Base-by-base conservation (phyloP, 2,888 invertebrate species). In the Phasia obesa region DNA sequence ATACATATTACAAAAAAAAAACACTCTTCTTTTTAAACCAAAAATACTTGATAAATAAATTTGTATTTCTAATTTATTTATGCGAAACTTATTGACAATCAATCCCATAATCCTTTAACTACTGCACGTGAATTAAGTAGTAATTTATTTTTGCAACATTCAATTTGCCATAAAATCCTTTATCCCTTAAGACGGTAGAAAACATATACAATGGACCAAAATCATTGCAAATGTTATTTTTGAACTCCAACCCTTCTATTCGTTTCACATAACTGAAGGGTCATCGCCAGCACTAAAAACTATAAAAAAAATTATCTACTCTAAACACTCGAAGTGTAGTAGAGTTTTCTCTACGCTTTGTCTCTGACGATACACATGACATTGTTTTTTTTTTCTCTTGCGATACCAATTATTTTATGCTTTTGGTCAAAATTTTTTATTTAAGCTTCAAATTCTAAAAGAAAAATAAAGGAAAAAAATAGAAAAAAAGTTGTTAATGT, bases 301-400 rank as follows among this genome's bases (percentile, higher is more conserved):
- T 71, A 83, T 71, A 71, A 82, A 78, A 81, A 69, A 83, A 71
- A 67, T 79, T 83, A 83, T 83, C 83, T 83, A 5, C 49, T 83
- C 60, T 42, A 76, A 83, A 67, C 83, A 83, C 70, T 62, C 77
- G 25, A 62, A 65, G 38, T 15, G 21, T 9, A 23, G 13, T 25
- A 27, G 19, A 74, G 42, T 53, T 59, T 27, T 19, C 51, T 21
- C 31, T 49, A 67, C 49, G 42, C n/a, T 62, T 71, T 70, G 71
- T 64, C 55, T 57, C 51, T 31, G 23, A 19, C 65, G 77, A 60
- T 74, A 82, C 64, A 78, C 55, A 71, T 78, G 64, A 75, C 25
- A 57, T 57, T 67, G n/a, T n/a, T n/a, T n/a, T n/a, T n/a, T n/a
- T n/a, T n/a, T n/a, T n/a, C n/a, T 65, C 38, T 38, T 25, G 1